Conservation (phyloP, 1,140 invertebrate genomes). For the Drosophila chauvacae region DNA sequence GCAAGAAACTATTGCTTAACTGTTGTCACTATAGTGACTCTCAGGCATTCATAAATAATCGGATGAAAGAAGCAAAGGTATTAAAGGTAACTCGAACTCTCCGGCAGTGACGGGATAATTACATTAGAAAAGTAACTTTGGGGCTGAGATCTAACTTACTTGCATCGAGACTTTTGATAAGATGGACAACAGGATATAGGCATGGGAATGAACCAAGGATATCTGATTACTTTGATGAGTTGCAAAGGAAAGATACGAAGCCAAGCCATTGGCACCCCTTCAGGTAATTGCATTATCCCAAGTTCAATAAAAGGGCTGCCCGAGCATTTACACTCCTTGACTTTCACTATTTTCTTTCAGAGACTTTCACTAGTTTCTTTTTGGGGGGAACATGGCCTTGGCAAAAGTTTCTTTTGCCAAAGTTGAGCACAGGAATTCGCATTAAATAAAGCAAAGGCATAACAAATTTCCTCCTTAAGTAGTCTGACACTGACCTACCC, state of each 20-base stretch:
- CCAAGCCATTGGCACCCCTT: neutral
- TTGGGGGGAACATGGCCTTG: constrained; percentile 30
- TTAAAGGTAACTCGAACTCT: neutral
- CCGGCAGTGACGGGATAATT: neutral
- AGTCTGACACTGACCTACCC: constrained; percentile 77
- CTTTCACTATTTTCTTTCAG: constrained; percentile 45
- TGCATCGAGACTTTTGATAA: neutral
- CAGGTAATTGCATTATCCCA: constrained; percentile 31
- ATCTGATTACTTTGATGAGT: constrained; percentile 11
- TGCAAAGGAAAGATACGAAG: neutral
- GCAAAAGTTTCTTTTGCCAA: constrained; percentile 68
- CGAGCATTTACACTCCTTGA: constrained; percentile 13
- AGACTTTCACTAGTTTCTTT: constrained; percentile 58
- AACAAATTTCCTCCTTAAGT: constrained; percentile 62
- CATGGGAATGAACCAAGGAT: neutral
- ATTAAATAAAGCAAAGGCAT: constrained; percentile 60
- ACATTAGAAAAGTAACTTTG: neutral
- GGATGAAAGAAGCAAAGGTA: neutral
- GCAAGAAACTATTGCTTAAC: neutral
- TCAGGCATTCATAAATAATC: neutral
- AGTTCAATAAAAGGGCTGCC: constrained; percentile 24
- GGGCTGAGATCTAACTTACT: neutral
- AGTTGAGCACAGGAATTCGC: constrained; percentile 60
- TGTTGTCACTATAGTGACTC: neutral
- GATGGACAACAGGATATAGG: too few species aligned